Evolutionary conservation across 2,888 invertebrate species (phyloP).

Genomic region (Dermolepida albohirtum): DNA sequence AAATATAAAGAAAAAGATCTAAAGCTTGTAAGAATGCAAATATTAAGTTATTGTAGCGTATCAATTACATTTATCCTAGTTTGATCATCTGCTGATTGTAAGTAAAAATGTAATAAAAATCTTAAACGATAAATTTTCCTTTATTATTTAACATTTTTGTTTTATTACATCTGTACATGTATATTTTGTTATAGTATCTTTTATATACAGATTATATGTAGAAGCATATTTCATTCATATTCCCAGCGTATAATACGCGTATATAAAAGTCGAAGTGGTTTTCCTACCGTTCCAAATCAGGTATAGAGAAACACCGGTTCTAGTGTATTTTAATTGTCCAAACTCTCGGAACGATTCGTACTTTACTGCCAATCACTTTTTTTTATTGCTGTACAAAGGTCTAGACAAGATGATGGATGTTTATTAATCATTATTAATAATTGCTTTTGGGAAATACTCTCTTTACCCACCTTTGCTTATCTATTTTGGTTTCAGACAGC

Average conservation of each 20-base stretch:
- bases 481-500: too few species aligned
- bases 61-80: too few species aligned
- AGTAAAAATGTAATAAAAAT: too few species aligned
- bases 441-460: slow-evolving; percentile 20
- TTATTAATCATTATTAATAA: slow-evolving; percentile 33
- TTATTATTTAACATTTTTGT: too few species aligned
- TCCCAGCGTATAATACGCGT: neutral
- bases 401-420: slow-evolving; percentile 34
- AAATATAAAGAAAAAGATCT: too few species aligned
- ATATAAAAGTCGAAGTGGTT: slow-evolving; percentile 7
- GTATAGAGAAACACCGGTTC: slow-evolving; percentile 30
- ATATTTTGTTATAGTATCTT: too few species aligned
- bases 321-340: slow-evolving; percentile 43
- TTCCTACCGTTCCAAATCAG: slow-evolving; percentile 18
- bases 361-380: slow-evolving; percentile 43
- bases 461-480: too few species aligned
- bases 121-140: too few species aligned
- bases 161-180: too few species aligned
- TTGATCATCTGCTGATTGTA: too few species aligned
- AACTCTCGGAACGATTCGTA: slow-evolving; percentile 36
- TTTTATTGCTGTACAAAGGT: slow-evolving; percentile 31
- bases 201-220: neutral
- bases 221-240: neutral
- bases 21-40: too few species aligned
- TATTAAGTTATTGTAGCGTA: too few species aligned